These are phyloP conservation scores for Amphipyra tragopoginis DNA, from an alignment of 2,888 invertebrate species.

Conservation along the genomic window DNA sequence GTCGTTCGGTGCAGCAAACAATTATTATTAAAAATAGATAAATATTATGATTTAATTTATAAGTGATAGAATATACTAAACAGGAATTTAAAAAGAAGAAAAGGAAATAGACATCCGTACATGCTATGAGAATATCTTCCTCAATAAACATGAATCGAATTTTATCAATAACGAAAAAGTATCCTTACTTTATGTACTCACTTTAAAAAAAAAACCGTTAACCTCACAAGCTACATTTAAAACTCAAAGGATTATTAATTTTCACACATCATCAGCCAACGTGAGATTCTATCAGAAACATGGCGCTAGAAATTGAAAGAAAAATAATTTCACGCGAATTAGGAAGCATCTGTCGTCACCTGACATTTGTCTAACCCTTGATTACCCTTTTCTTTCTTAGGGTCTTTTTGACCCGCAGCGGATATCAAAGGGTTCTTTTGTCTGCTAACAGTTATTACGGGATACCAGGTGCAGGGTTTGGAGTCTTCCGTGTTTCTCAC, in stretches of 20 bases:
- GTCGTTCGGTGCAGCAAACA: too few relatives aligned
- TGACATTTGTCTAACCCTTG: constrained; percentile 80
- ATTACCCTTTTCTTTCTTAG: constrained; percentile 76
- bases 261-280: constrained; percentile 83
- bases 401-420: constrained; percentile 75
- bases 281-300: constrained; percentile 77
- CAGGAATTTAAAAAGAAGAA: too few relatives aligned
- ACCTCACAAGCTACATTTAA: constrained; percentile 4
- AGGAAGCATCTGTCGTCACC: constrained; percentile 87
- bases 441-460: constrained; percentile 84
- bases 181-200: background rate
- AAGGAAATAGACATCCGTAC: too few relatives aligned
- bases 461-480: constrained; percentile 78
- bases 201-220: constrained; percentile 10
- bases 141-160: too few relatives aligned
- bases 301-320: constrained; percentile 68
- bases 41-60: too few relatives aligned
- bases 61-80: too few relatives aligned
- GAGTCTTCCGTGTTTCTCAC: constrained; percentile 83
- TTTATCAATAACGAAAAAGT: too few relatives aligned
- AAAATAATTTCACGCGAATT: constrained; percentile 88
- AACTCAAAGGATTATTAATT: constrained; percentile 73
- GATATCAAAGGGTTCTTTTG: constrained; percentile 83
- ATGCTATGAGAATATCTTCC: too few relatives aligned
- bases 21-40: too few relatives aligned